Evolutionary conservation across 2,888 invertebrate species (phyloP), one percentile per base, ranked within the genome.

Genomic region (Melolontha melolontha): DNA sequence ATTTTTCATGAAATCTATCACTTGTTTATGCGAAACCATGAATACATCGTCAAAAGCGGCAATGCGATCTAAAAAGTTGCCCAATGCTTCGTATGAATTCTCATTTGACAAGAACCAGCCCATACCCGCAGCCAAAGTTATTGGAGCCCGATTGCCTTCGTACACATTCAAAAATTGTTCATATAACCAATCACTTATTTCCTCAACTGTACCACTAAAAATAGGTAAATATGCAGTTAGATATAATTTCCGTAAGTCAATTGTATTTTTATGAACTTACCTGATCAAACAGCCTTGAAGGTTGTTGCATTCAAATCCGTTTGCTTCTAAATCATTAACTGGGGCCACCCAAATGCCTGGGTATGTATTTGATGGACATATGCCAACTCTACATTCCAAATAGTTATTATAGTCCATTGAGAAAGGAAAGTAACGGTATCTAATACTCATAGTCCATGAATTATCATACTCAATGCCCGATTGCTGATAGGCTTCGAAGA

Each of bases 341-440:
- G 92, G 92, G 0, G 88, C 76, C 0, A 89, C 87, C 92, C 91
- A 92, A 44, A 87, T 79, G 0, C 89, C 89, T 8, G 88, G 86
- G 74, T 86, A 84, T 0, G 87, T 82, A 0, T 86, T 85, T 1
- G 79, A 82, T 0, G 90, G 90, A 76, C 91, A 91, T 0, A 85
- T 85, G 0, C 82, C 84, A 11, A 87, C 83, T 7, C 80, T 75
- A 67, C 90, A 90, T 67, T 87, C 86, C 77, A 90, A 87, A 12
- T 71, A 84, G 0, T 86, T 85, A 0, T 79, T 77, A 72, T 86
- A 89, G 75, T 92, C 88, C 65, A 91, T 78, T 0, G 91, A 91
- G 79, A 91, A 92, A 0, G 92, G 92, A 87, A 89, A 92, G 0
- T 89, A 78, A 12, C 86, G 86, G 27, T 85, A 85, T 63, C 83